Conservation (phyloP, 2,888 invertebrate species). For the Petrophora chlorosata region DNA sequence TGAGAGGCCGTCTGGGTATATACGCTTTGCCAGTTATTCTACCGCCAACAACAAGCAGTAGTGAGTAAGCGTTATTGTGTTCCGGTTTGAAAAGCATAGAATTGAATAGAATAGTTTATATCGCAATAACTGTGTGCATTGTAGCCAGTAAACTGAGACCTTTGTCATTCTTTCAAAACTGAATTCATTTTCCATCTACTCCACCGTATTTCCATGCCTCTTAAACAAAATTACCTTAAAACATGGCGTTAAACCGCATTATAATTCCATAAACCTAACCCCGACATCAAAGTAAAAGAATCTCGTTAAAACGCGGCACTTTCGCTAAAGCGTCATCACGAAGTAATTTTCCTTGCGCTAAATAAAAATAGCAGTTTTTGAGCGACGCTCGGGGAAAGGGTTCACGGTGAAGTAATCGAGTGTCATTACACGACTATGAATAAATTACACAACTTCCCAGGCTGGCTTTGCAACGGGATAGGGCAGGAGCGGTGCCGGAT, state of each 20-base stretch:
- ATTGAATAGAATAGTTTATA: too few species aligned
- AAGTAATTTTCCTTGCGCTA: conserved; percentile 67
- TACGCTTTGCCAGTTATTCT: too few species aligned
- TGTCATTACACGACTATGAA: conserved; percentile 83
- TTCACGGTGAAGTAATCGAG: conserved; percentile 80
- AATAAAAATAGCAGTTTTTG: conserved; percentile 72
- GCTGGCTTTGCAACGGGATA: conserved; percentile 46
- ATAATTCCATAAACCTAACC: conserved; percentile 3
- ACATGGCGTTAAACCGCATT: not conserved
- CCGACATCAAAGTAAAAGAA: conserved; percentile 35
- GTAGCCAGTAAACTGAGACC: too few species aligned
- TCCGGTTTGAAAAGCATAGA: too few species aligned
- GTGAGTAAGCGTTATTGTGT: too few species aligned
- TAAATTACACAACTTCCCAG: conserved; percentile 76
- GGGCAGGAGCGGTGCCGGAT: conserved; percentile 2
- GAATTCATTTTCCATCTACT: too few species aligned
- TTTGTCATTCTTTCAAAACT: too few species aligned
- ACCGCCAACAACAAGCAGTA: too few species aligned
- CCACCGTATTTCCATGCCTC: too few species aligned
- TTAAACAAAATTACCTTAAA: too few species aligned
- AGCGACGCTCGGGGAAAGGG: conserved; percentile 71
- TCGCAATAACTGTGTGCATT: too few species aligned
- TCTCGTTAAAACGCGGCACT: conserved; percentile 34
- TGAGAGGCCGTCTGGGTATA: too few species aligned
- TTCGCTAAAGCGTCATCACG: conserved; percentile 40